These are phyloP conservation scores for Pachyrhynchus sulphureomaculatus DNA, from an alignment of 1,140 invertebrate genomes.

Conservation along the genomic window DNA sequence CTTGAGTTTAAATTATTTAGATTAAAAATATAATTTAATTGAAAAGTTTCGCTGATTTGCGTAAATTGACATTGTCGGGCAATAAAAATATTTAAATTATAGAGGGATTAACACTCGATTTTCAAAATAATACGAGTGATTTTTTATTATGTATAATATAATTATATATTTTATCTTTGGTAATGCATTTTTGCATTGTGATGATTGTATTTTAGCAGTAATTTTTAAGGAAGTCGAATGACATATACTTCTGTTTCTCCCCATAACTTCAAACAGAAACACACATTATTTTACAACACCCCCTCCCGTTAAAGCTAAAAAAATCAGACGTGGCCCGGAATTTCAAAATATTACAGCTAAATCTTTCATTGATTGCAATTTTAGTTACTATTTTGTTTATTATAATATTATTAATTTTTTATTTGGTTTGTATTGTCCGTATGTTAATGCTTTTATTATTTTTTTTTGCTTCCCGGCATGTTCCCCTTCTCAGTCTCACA, in stretches of 20 bases:
- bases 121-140: slow-evolving; percentile 50
- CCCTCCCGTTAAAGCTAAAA: slow-evolving; percentile 5
- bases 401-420: slow-evolving; percentile 19
- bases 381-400: slow-evolving; percentile 26
- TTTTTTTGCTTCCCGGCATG: background rate
- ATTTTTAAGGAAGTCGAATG: slow-evolving; percentile 59
- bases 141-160: slow-evolving; percentile 69
- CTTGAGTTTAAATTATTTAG: background rate
- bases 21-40: too few species aligned
- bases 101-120: slow-evolving; percentile 19
- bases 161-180: slow-evolving; percentile 76
- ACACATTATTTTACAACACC: slow-evolving; percentile 23
- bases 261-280: slow-evolving; percentile 9
- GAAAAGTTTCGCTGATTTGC: background rate
- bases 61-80: slow-evolving; percentile 6
- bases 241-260: slow-evolving; percentile 49
- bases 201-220: slow-evolving; percentile 73
- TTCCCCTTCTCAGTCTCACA: slow-evolving; percentile 3
- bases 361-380: slow-evolving; percentile 24
- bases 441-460: slow-evolving; percentile 41
- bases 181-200: slow-evolving; percentile 76
- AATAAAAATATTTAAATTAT: slow-evolving; percentile 9
- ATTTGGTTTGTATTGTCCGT: slow-evolving; percentile 27
- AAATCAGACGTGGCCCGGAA: slow-evolving; percentile 22
- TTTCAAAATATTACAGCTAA: slow-evolving; percentile 13